Percentiles rank a stretch among this genome's conserved stretches.
Conservation (phyloP, 2,113 vertebrate species). For the Trachemys scripta region DNA sequence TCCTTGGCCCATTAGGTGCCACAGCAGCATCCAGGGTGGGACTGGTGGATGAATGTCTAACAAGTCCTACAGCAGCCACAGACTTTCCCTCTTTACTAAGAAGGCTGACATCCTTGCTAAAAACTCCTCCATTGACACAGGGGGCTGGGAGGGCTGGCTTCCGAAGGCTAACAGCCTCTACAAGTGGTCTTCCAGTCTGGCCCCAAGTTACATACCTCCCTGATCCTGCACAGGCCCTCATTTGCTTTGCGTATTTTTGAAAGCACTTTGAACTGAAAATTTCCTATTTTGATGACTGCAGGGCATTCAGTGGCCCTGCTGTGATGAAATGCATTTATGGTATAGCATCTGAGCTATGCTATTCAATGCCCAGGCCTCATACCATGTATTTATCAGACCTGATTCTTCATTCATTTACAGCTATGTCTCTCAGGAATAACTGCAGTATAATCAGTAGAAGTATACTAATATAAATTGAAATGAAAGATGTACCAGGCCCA, state of each 20-base stretch:
- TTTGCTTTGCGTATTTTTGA: slow-evolving; percentile 29
- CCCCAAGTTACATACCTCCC: neutral
- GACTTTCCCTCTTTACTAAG: neutral
- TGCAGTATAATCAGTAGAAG: neutral
- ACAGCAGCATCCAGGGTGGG: neutral
- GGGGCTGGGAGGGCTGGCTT: neutral
- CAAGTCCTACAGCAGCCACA: accelerated
- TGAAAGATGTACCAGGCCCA: neutral
- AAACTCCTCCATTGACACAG: neutral
- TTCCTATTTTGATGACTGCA: neutral
- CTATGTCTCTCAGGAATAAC: slow-evolving; percentile 20
- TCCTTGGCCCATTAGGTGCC: neutral
- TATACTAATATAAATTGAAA: neutral
- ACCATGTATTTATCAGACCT: slow-evolving; percentile 12
- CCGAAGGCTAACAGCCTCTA: neutral
- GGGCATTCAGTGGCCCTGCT: neutral
- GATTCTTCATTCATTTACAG: slow-evolving; percentile 22
- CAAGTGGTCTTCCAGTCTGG: neutral
- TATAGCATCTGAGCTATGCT: neutral
- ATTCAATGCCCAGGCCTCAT: neutral
- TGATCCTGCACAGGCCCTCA: slow-evolving; percentile 9
- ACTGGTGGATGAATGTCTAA: neutral
- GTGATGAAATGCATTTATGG: slow-evolving; percentile 23
- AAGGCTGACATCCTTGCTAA: neutral
- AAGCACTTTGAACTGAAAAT: slow-evolving; percentile 19